phyloP scores from a whole-genome alignment of 2,113 vertebrate species.

The Phalacrocorax aristotelis region DNA sequence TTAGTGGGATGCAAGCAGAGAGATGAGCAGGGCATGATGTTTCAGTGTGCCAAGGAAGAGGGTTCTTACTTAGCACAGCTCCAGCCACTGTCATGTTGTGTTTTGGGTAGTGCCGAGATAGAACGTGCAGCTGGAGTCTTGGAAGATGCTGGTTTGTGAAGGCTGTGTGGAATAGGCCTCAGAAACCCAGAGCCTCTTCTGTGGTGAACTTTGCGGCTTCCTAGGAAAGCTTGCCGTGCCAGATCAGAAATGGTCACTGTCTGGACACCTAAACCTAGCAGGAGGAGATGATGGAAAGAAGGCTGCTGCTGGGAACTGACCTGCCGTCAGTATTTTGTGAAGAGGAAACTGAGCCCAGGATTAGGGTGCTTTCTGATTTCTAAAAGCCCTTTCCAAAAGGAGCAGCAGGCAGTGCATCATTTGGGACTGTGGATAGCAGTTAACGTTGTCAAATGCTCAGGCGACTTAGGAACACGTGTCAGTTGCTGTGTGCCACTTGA shows the following conservation, averaged over 20 bases:
- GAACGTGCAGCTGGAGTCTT: not conserved
- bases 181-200: not conserved
- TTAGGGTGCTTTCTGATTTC: not conserved
- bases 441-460: not conserved
- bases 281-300: not conserved
- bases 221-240: not conserved
- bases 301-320: not conserved
- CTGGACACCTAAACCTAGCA: rapidly evolving
- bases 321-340: not conserved
- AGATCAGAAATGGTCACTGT: not conserved
- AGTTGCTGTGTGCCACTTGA: not conserved
- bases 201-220: not conserved
- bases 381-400: not conserved
- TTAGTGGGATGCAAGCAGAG: not conserved
- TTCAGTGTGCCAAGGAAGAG: not conserved
- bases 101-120: not conserved
- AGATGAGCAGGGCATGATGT: not conserved
- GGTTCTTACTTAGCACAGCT: not conserved
- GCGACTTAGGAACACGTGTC: not conserved
- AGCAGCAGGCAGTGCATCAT: not conserved
- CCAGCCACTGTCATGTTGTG: not conserved
- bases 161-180: not conserved
- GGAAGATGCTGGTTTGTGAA: not conserved
- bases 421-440: not conserved
- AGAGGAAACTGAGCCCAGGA: not conserved